A percentile compares a stretch with the other conserved stretches of the same genome.
Conservation (phyloP, 2,888 invertebrate genomes). For the Scaeva pyrastri region DNA sequence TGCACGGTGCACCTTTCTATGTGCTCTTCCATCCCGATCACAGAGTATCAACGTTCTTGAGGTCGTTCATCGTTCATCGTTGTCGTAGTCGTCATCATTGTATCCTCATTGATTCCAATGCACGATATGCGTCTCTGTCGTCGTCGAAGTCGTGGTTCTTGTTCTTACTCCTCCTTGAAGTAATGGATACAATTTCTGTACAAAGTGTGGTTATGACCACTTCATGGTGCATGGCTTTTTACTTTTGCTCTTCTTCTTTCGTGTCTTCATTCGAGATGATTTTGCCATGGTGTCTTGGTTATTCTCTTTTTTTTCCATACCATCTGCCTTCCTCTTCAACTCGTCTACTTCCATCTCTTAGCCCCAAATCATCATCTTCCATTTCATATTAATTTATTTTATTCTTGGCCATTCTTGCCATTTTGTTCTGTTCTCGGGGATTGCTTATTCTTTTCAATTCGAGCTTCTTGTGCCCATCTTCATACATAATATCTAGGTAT, state of each 20-base stretch:
- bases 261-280: slow-evolving; percentile 53
- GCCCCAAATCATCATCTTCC: slow-evolving; percentile 44
- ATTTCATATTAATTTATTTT: slow-evolving; percentile 74
- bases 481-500: neutral
- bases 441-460: slow-evolving; percentile 2
- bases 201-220: slow-evolving; percentile 70
- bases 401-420: slow-evolving; percentile 54
- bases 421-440: slow-evolving; percentile 45
- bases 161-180: slow-evolving; percentile 26
- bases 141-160: no score
- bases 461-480: slow-evolving; percentile 2
- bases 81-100: slow-evolving; percentile 39
- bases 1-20: neutral
- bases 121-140: slow-evolving; percentile 65
- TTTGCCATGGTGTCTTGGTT: slow-evolving; percentile 64
- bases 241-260: neutral
- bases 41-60: slow-evolving; percentile 27
- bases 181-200: slow-evolving; percentile 69
- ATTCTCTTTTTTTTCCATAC: slow-evolving; percentile 7
- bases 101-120: slow-evolving; percentile 71
- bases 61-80: slow-evolving; percentile 70
- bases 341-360: neutral
- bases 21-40: neutral
- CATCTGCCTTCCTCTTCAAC: neutral
- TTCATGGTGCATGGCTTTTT: slow-evolving; percentile 70